A percentile compares a stretch with the other conserved stretches of the same genome.
phyloP scores from a whole-genome alignment of 2,797 vertebrate genomes.

The Somateria mollissima region DNA sequence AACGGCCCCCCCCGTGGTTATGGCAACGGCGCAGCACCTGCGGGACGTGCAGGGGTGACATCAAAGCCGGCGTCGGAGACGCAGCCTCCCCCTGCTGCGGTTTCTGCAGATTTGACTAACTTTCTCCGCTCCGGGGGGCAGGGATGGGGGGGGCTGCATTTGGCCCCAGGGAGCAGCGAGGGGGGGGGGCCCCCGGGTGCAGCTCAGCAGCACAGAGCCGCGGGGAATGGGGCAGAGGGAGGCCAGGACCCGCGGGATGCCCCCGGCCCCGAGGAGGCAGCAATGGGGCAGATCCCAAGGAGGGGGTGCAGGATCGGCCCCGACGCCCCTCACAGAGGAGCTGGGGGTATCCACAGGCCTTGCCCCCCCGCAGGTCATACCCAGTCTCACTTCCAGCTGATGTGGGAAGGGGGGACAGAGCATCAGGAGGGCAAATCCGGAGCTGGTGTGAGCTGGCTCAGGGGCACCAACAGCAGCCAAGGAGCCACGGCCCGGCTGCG shows the following conservation, averaged over 20 bases:
- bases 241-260: not conserved
- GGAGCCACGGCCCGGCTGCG: not conserved
- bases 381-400: fast-evolving
- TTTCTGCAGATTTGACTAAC: slow-evolving; percentile 73
- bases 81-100: slow-evolving; percentile 60
- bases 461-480: not conserved
- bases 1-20: not conserved
- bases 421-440: not conserved
- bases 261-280: not conserved
- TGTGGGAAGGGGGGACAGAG: fast-evolving
- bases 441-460: not conserved
- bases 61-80: not conserved
- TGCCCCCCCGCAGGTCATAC: fast-evolving
- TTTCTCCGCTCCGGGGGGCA: slow-evolving; percentile 47
- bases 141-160: not conserved
- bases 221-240: not conserved
- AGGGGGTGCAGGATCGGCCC: not conserved
- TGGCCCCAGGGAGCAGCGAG: not conserved
- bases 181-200: fast-evolving
- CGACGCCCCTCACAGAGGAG: not conserved
- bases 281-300: not conserved
- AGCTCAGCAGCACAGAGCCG: not conserved
- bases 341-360: not conserved
- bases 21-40: slow-evolving; percentile 43
- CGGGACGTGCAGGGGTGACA: slow-evolving; percentile 44